A percentile compares a stretch with the other conserved stretches of the same genome.
Evolutionary conservation across 2,888 invertebrate genomes (phyloP).

Genomic region (Volucella inanis): DNA sequence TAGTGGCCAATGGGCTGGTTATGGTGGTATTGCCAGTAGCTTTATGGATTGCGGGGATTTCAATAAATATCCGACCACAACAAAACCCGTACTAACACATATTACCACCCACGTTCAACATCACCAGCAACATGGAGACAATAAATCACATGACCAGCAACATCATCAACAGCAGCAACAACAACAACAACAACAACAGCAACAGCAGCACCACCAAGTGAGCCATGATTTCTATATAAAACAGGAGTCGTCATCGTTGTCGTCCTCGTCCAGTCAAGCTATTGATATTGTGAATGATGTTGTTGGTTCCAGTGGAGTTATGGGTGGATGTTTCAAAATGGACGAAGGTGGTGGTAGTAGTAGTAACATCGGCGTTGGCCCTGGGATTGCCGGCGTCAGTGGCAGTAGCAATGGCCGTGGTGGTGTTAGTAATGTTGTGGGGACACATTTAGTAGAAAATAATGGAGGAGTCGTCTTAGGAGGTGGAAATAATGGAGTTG

Average conservation of each 20-base stretch:
- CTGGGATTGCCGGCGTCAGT: not conserved
- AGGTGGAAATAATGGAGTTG: conserved; percentile 59
- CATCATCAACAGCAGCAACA: conserved; percentile 21
- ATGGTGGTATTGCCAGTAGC: conserved; percentile 56
- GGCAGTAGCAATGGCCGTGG: conserved; percentile 3
- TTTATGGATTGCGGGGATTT: conserved; percentile 76
- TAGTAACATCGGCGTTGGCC: no score
- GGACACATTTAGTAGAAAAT: conserved; percentile 54
- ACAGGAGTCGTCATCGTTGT: conserved; percentile 37
- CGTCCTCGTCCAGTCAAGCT: conserved; percentile 30
- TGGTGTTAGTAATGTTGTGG: conserved; percentile 49
- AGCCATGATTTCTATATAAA: conserved; percentile 64
- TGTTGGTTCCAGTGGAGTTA: conserved; percentile 19
- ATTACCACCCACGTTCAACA: conserved; percentile 75
- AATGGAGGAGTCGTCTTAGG: conserved; percentile 39
- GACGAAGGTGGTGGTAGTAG: conserved; percentile 19
- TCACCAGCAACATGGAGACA: conserved; percentile 68
- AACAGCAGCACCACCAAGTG: conserved; percentile 68
- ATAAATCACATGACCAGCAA: conserved; percentile 67
- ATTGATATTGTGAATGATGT: conserved; percentile 47
- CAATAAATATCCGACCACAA: conserved; percentile 79
- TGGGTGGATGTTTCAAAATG: conserved; percentile 11
- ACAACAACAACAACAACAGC: conserved; percentile 75
- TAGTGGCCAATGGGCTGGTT: conserved; percentile 48
- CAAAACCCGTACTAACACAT: conserved; percentile 79